Base-by-base conservation (phyloP, 2,797 vertebrate genomes). In the Vespertilio murinus region DNA sequence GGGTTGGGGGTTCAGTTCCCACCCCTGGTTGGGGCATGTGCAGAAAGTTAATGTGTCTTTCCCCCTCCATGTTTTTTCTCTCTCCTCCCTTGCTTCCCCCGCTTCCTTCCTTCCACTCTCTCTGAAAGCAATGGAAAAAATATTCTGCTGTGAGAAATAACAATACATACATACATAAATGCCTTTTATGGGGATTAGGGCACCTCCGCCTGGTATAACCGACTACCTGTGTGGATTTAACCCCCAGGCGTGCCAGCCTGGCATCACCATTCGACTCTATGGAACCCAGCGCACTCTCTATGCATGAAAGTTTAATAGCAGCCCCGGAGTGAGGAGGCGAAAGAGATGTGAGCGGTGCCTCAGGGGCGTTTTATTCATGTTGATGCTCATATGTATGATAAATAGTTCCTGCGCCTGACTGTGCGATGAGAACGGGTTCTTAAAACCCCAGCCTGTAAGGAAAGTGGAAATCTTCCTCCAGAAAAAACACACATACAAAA, bases 171-270 rank as follows among this genome's bases (percentile, higher is more conserved):
- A 54, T 23, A 23, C 22, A 22, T 56, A 56, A 69, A 2, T 30
- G 61, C 30, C 28, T 73, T 94, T 96, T 94, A 70, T 59, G 45
- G 75, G 93, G 96, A 97, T 89, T 35, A 92, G 90, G 93, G 65
- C 70, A 91, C 92, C 95, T 97, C 95, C 86, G 97, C 93, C 94
- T 96, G 95, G 96, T 64, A 70, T 84, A 87, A 69, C 64, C 69
- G 89, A 59, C 95, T 91, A 94, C 20, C 79, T 96, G 70, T 45
- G 59, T 78, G 96, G 93, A 94, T 95, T 85, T 85, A 88, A 80
- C 92, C 95, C 95, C 4, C n/a, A 92, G 92, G 93, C 9, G 2
- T 73, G 85, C 61, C 75, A 91, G 69, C 47, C 91, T 25, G 11
- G 35, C 65, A 42, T 49, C 42, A 5, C 83, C 3, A 3, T 59